These are phyloP conservation scores for Whitmania pigra DNA, from an alignment of 1,140 invertebrate genomes.

Conservation along the genomic window DNA sequence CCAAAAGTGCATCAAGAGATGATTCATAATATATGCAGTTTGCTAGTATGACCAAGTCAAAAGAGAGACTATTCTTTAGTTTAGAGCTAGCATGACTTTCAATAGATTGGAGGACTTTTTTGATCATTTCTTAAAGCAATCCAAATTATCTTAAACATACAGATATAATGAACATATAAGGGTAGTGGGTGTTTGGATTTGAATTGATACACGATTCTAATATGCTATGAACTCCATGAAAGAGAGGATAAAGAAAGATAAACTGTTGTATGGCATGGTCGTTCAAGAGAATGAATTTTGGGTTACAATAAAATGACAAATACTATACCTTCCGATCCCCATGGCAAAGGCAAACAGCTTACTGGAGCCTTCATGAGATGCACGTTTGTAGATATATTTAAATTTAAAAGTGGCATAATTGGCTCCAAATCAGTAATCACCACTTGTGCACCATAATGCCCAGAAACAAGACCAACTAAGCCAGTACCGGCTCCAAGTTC, in stretches of 20 bases:
- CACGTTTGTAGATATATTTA: conserved; percentile 11
- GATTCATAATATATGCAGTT: conserved; percentile 22
- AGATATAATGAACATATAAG: not conserved
- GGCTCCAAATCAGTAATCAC: conserved; percentile 20
- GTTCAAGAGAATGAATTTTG: not conserved
- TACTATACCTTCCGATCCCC: conserved; percentile 16
- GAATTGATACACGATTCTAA: not conserved
- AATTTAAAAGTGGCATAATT: conserved; percentile 18
- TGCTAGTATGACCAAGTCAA: conserved; percentile 17
- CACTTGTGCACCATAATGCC: conserved; percentile 17
- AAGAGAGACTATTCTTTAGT: not conserved
- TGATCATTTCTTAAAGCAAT: not conserved
- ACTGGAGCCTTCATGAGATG: not conserved
- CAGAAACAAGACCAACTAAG: conserved; percentile 16
- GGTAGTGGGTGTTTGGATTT: not conserved
- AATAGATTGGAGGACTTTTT: not conserved
- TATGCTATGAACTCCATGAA: too few species aligned
- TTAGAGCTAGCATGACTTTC: not conserved
- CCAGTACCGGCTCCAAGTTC: conserved; percentile 24
- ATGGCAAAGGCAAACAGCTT: not conserved
- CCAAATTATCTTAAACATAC: not conserved
- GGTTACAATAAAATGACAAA: not conserved
- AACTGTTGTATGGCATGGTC: not conserved
- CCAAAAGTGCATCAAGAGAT: conserved; percentile 10
- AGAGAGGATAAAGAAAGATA: not conserved